Base-by-base conservation (phyloP, 2,888 invertebrate genomes). In the Schrankia costaestrigalis region DNA sequence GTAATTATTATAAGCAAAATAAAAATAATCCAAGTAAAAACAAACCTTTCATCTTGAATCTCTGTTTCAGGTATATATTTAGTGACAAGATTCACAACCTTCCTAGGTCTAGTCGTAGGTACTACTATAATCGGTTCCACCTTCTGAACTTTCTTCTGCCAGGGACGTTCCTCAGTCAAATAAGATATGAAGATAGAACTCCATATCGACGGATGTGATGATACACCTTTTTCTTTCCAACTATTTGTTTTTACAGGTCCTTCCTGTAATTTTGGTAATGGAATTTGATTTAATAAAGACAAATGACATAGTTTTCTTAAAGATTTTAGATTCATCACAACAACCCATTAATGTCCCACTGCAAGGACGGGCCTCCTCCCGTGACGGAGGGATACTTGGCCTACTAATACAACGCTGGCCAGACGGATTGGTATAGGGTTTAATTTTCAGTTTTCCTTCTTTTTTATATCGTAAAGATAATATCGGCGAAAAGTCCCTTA, bases 171-270 rank as follows among this genome's bases (percentile, higher is more conserved):
- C 0, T 79, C 69, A 0, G 46, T 19, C 0, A 82, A 29, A 39
- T 81, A 47, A 1, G 56, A 33, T 3, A 23, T 46, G 42, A 74
- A 89, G 3, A 67, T 68, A 8, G 52, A 44, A 2, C 62, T 69
- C 90, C 90, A 90, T 17, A 90, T 89, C 46, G 86, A 89, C 0
- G 84, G 82, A 33, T 89, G 85, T 0, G 66, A 46, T 0, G 85
- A 71, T 5, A 75, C 42, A 0, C 62, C 66, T 37, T 62, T 70
- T 1, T 81, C 77, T 42, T 76, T 78, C 87, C 87, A 89, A 38
- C 64, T 71, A 18, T 47, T 63, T 0, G 78, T 80, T 63, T 78
- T 86, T 8, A 77, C 56, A 21, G 64, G 56, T 8, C 50, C 56
- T 9, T 47, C 62, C 87, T 87, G 60, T 28, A 63, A 70, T 13